Base-by-base conservation (phyloP, 2,888 invertebrate species). In the Nomada ruficornis region DNA sequence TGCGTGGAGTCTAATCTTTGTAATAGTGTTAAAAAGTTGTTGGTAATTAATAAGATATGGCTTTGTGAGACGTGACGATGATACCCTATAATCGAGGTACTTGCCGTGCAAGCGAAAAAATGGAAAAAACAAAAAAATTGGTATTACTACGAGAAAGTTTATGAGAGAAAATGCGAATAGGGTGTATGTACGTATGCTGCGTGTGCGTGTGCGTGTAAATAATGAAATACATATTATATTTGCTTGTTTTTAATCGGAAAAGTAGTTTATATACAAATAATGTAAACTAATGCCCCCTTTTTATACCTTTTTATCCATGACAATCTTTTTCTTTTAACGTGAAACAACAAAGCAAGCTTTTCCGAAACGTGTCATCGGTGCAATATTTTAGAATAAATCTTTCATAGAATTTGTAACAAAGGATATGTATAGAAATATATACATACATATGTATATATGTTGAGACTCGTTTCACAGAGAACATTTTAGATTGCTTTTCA, bases 51-150 rank as follows among this genome's bases (percentile, higher is more conserved):
- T 86, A 82, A 79, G 71, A 78, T 64, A 47, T 47, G 86, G 88
- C 88, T 89, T 88, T 89, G 83, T 85, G 83, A 83, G 68, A 47
- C 13, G 15, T 47, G 47, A 84, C 78, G 87, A 36, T 85, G 71
- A 79, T 80, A 88, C 87, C 86, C 84, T 77, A 82, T 77, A 85
- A 77, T 83, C 86, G 84, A 88, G 87, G 89, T 89, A 87, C 91
- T 91, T 92, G 91, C 90, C 87, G 86, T 91, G 91, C 90, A 92
- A 91, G 91, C 81, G 88, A 73, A 89, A 88, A n/a, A 26, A 57
- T 26, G 4, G 20, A 73, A 89, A 88, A 20, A 26, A 57, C n/a
- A 11, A 57, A n/a, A 55, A 20, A 57, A 88, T 89, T 82, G 80
- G 79, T 86, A 83, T 74, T 84, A 80, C 76, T 82, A 65, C 55